Evolutionary conservation across 1,140 invertebrate genomes (phyloP).

Genomic region (Batillaria attramentaria): DNA sequence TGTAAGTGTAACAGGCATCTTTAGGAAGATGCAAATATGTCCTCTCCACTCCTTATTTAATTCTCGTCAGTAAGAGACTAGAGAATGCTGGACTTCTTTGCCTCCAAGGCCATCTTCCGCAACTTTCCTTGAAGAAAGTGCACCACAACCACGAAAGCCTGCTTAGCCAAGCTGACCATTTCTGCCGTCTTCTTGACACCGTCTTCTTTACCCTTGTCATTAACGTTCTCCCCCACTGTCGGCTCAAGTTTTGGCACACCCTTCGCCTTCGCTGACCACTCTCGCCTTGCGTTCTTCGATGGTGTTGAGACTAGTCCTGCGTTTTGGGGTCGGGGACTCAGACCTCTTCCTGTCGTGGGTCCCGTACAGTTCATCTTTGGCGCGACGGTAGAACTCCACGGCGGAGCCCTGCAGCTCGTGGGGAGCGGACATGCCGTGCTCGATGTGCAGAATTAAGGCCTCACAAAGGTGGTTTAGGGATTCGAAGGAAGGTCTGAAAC

Average conservation of each 20-base stretch:
- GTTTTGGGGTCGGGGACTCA: constrained; percentile 6
- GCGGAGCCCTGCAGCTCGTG: constrained; percentile 58
- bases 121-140: not conserved
- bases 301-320: constrained; percentile 1
- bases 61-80: too few species aligned
- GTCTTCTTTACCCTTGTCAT: too few species aligned
- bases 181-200: too few species aligned
- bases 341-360: constrained; percentile 16
- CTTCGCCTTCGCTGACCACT: not conserved
- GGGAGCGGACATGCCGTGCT: constrained; percentile 56
- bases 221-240: not conserved
- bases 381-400: constrained; percentile 53
- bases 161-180: too few species aligned
- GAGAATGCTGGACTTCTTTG: too few species aligned
- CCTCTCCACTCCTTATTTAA: too few species aligned
- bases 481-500: constrained; percentile 63
- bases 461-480: constrained; percentile 57
- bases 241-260: not conserved
- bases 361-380: constrained; percentile 38
- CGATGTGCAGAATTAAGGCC: constrained; percentile 56
- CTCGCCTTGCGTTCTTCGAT: constrained; percentile 2
- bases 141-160: not conserved
- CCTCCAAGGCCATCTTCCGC: too few species aligned
- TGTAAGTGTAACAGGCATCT: too few species aligned
- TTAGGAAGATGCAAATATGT: too few species aligned